Evolutionary conservation across 1,140 invertebrate genomes (phyloP).

Genomic region (Acromyrmex heyeri): DNA sequence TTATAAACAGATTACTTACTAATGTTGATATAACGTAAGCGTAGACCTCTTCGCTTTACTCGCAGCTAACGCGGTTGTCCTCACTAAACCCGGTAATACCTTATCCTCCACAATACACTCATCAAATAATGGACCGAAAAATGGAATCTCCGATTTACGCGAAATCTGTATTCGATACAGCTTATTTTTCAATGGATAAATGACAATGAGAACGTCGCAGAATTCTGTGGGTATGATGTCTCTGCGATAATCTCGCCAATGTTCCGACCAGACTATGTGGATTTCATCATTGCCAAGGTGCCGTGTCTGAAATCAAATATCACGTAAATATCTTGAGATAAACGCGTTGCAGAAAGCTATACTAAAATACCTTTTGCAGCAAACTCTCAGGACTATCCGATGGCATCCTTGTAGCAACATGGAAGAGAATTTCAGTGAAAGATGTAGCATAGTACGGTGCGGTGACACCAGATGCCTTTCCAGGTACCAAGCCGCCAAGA

Average conservation of each 20-base stretch:
- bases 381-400: constrained; percentile 94
- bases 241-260: constrained; percentile 96
- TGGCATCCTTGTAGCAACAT: constrained; percentile 99
- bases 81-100: constrained; percentile 94
- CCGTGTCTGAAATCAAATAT: constrained; percentile 89
- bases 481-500: constrained; percentile 96
- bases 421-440: constrained; percentile 94
- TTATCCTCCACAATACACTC: constrained; percentile 95
- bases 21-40: constrained; percentile 96
- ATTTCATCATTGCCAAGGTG: constrained; percentile 99
- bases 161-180: constrained; percentile 84
- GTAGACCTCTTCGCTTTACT: constrained; percentile 96
- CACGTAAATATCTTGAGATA: not conserved
- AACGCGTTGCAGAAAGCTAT: no score
- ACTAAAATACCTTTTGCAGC: constrained; percentile 92
- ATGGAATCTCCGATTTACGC: constrained; percentile 91
- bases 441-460: constrained; percentile 99
- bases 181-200: constrained; percentile 95
- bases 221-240: constrained; percentile 99
- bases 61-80: constrained; percentile 96
- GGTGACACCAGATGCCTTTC: constrained; percentile 95
- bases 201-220: constrained; percentile 99
- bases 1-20: constrained; percentile 88
- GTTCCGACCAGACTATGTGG: constrained; percentile 99
- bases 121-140: constrained; percentile 98